phyloP scores from a whole-genome alignment of 2,113 vertebrate genomes.

The Camelus dromedarius region DNA sequence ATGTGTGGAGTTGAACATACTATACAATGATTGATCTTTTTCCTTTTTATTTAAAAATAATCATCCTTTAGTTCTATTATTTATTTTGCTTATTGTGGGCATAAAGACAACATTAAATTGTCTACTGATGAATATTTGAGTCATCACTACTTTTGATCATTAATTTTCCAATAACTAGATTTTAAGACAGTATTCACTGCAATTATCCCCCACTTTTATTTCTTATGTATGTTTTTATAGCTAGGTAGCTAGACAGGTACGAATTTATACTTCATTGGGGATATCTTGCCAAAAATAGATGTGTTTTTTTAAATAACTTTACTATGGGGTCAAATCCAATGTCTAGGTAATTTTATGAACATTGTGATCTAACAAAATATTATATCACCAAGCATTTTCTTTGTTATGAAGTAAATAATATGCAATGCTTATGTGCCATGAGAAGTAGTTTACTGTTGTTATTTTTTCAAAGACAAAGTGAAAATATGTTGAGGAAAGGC shows the following conservation, averaged over 20 bases:
- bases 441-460: not conserved
- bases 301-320: not conserved
- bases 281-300: not conserved
- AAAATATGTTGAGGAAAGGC: not conserved
- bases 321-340: not conserved
- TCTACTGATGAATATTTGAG: not conserved
- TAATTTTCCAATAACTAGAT: not conserved
- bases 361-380: not conserved
- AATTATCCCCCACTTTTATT: not conserved
- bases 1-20: not conserved
- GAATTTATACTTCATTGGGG: not conserved
- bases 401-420: not conserved
- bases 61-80: not conserved
- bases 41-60: not conserved
- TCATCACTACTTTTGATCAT: not conserved
- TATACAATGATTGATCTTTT: not conserved
- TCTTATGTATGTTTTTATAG: not conserved
- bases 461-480: not conserved
- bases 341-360: not conserved
- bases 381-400: not conserved
- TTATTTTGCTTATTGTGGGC: not conserved
- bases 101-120: not conserved
- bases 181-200: not conserved
- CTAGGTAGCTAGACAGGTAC: not conserved
- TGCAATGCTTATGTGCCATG: not conserved